A percentile compares a stretch with the other conserved stretches of the same genome.
phyloP scores from a whole-genome alignment of 1,140 invertebrate species.

The Lordiphosa stackelbergi region DNA sequence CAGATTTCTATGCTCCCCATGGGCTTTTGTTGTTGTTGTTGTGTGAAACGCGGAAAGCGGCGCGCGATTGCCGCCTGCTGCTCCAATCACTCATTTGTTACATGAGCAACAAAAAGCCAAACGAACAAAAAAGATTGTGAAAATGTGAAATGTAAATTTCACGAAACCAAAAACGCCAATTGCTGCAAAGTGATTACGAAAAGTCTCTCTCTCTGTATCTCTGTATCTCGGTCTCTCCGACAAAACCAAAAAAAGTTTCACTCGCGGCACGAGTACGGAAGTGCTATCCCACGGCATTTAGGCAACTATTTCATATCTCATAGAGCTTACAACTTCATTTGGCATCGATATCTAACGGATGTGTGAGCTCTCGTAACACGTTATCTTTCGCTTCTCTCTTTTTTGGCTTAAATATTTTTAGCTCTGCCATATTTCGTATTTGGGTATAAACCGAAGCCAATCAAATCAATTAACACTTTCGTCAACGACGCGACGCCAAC shows the following conservation, averaged over 20 bases:
- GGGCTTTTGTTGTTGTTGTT: slow-evolving; percentile 18
- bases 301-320: slow-evolving; percentile 37
- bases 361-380: slow-evolving; percentile 35
- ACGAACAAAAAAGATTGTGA: slow-evolving; percentile 56
- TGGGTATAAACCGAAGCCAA: slow-evolving; percentile 25
- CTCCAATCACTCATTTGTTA: slow-evolving; percentile 65
- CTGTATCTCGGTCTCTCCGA: too few relatives aligned
- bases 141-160: slow-evolving; percentile 73
- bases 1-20: slow-evolving; percentile 44
- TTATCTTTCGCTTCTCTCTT: slow-evolving; percentile 23
- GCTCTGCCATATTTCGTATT: background rate
- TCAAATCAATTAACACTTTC: slow-evolving; percentile 73
- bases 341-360: slow-evolving; percentile 38
- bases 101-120: slow-evolving; percentile 35
- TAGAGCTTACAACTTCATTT: slow-evolving; percentile 57
- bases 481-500: slow-evolving; percentile 29
- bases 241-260: slow-evolving; percentile 34
- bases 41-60: slow-evolving; percentile 67
- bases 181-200: slow-evolving; percentile 73
- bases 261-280: slow-evolving; percentile 68
- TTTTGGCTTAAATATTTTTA: slow-evolving; percentile 8
- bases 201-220: slow-evolving; percentile 34
- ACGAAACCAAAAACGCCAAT: slow-evolving; percentile 58
- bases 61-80: slow-evolving; percentile 15
- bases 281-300: slow-evolving; percentile 66